Percentiles rank a stretch among this genome's conserved stretches.
phyloP scores from a whole-genome alignment of 2,888 invertebrate genomes.

The Chrysotoxum bicinctum region DNA sequence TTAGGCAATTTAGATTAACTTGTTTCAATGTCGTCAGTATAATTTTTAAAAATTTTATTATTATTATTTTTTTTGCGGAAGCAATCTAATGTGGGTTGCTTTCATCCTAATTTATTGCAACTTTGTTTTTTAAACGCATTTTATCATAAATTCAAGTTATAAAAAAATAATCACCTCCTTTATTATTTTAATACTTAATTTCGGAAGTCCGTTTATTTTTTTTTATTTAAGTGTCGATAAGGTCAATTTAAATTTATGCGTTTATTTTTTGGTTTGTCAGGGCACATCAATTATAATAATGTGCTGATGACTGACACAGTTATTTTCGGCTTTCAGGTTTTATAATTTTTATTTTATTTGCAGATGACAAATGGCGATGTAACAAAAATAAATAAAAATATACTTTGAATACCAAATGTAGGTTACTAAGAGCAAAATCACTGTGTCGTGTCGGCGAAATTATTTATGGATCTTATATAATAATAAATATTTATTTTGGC shows the following conservation, averaged over 20 bases:
- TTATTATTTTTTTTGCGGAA: constrained; percentile 3
- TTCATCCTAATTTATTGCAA: neutral
- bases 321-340: constrained; percentile 16
- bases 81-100: neutral
- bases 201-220: constrained; percentile 4
- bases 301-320: constrained; percentile 26
- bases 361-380: constrained; percentile 18
- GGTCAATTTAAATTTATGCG: constrained; percentile 21
- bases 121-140: neutral
- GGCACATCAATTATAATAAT: constrained; percentile 16
- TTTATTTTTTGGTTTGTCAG: neutral
- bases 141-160: neutral
- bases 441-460: constrained; percentile 11
- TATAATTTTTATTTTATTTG: constrained; percentile 4
- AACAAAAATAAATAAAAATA: neutral
- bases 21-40: neutral
- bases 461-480: constrained; percentile 9
- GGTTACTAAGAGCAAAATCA: constrained; percentile 25
- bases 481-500: neutral
- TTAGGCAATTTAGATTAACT: neutral
- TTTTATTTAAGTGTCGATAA: neutral
- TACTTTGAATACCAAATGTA: constrained; percentile 17
- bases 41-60: neutral
- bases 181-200: neutral
- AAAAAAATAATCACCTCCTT: neutral